These are phyloP conservation scores for Cyphomyrus plagiostoma DNA, from an alignment of 2,113 vertebrate species.

Conservation along the genomic window DNA sequence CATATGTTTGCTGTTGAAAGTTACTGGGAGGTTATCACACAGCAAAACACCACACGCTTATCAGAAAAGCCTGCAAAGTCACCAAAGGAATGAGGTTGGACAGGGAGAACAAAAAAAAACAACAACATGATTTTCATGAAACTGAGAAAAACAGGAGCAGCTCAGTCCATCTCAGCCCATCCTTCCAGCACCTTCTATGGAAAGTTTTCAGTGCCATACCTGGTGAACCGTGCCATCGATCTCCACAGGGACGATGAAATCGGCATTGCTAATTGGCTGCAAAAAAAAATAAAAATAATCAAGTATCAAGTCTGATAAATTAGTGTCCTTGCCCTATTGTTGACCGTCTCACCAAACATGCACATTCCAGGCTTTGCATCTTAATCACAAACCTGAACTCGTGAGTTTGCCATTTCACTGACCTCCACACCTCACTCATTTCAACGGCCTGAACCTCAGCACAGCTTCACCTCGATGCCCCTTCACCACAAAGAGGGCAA, in stretches of 20 bases:
- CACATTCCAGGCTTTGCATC: neutral
- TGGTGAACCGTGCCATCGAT: conserved; percentile 2
- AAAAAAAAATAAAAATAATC: neutral
- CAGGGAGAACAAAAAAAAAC: neutral
- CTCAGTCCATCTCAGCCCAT: neutral
- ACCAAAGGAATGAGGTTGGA: neutral
- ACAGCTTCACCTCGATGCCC: neutral
- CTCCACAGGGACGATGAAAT: conserved; percentile 6
- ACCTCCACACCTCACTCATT: neutral
- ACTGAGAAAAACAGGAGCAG: neutral
- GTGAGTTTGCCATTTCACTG: neutral
- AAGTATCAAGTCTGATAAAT: neutral
- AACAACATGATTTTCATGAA: neutral
- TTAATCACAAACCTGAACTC: neutral
- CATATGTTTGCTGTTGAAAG: neutral
- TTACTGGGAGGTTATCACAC: neutral
- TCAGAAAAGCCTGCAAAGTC: neutral
- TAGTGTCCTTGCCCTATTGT: neutral
- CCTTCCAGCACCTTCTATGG: neutral
- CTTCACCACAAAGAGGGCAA: neutral
- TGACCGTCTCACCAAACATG: neutral
- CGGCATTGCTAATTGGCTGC: neutral
- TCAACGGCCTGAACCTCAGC: neutral
- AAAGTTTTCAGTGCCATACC: neutral
- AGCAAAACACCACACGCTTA: neutral